Base-by-base conservation (phyloP, 1,140 invertebrate genomes). In the Lamellibrachia luymesi region DNA sequence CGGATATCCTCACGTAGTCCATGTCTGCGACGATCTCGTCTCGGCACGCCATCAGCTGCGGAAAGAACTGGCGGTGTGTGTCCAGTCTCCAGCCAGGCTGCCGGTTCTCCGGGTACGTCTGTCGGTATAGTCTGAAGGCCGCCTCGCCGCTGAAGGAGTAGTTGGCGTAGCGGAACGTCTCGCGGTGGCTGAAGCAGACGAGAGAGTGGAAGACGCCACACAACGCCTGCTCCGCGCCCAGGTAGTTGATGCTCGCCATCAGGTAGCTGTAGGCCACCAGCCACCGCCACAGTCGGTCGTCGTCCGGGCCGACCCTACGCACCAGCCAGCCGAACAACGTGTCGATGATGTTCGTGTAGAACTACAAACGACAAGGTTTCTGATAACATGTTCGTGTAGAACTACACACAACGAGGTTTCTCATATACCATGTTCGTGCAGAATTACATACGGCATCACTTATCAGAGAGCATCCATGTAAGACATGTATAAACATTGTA, bases 171-270 rank as follows among this genome's bases (percentile, higher is more conserved):
- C 93, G 91, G 92, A 93, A 93, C 13, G 93, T 94, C 93, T 94
- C 93, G n/a, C 80, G 89, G 80, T 94, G 93, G 91, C 93, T 94
- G 93, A 94, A 93, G 90, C 93, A 94, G 50, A 93, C 91, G 50
- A 94, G 80, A 10, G 93, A 91, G 80, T 94, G 92, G 91, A 93
- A 94, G 49, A 91, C 92, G 22, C 51, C 51, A 50, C 93, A 94
- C 92, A 94, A 49, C n/a, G 93, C 91, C 93, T 94, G 93, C 90
- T 94, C 93, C 25, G 93, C 93, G 51, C 93, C 93, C 93, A 94
- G 64, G 92, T 94, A 94, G 52, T 90, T 90, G 27, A 94, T 51
- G 25, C 93, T 91, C 25, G 80, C 56, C 93, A 94, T 94, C 51
- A 94, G 93, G 51, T 93, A 93, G 56, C 51, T 80, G 92, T 91